Conservation (phyloP, 2,888 invertebrate species). For the Drosophila merina region DNA sequence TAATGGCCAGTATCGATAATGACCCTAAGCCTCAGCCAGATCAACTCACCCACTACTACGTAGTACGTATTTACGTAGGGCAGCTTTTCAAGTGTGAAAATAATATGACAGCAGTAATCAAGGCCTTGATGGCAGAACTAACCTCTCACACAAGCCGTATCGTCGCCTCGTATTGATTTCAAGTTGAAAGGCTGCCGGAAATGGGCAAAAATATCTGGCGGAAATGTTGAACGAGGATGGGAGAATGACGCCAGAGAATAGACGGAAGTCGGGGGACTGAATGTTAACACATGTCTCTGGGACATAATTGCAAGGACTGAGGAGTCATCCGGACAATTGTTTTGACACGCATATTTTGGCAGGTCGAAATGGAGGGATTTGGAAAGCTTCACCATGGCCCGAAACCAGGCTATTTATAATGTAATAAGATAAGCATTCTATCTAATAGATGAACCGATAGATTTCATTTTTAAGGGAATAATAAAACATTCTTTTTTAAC, state of each 20-base stretch:
- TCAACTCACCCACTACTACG: conserved; percentile 40
- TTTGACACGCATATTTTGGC: conserved; percentile 63
- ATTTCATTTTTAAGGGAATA: too few species aligned
- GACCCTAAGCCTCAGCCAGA: conserved; percentile 48
- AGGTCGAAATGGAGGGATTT: neutral
- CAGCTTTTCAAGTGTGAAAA: conserved; percentile 73
- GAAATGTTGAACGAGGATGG: conserved; percentile 56
- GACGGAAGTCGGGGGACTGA: conserved; percentile 7
- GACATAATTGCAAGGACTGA: conserved; percentile 62
- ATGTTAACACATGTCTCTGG: conserved; percentile 70
- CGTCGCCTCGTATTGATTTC: conserved; percentile 61
- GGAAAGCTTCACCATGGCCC: neutral
- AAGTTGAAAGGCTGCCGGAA: conserved; percentile 63
- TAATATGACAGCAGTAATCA: conserved; percentile 77
- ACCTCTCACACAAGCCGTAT: conserved; percentile 5
- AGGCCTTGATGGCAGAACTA: conserved; percentile 42
- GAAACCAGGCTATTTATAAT: neutral
- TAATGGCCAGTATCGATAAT: conserved; percentile 64
- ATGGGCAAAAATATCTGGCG: conserved; percentile 69
- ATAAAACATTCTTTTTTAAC: too few species aligned
- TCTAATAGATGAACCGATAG: neutral
- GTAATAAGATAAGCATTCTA: neutral
- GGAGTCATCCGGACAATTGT: conserved; percentile 57
- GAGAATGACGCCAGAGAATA: neutral
- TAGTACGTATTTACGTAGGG: neutral